Conservation (phyloP, 2,797 vertebrate species). For the Eurystomus glaucurus region DNA sequence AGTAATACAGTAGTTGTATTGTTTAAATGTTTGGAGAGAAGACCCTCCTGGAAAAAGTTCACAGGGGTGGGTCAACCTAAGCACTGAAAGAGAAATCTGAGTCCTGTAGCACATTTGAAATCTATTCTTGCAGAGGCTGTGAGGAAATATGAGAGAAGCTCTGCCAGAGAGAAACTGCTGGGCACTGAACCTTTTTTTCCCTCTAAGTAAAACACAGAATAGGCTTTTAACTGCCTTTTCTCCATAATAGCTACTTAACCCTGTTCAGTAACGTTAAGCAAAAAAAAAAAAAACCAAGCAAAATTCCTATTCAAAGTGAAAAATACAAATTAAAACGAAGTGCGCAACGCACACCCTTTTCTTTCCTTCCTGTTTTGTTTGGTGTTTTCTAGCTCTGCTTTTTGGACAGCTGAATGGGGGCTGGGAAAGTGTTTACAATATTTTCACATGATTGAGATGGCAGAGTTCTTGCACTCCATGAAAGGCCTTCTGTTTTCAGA, state of each 20-base stretch:
- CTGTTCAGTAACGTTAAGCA: not conserved
- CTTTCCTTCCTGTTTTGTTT: constrained; percentile 66
- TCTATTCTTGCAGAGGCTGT: not conserved
- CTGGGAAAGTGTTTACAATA: constrained; percentile 86
- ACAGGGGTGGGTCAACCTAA: not conserved
- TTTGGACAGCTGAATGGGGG: constrained; percentile 78
- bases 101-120: not conserved
- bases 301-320: constrained; percentile 47
- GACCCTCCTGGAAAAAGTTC: not conserved
- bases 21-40: not conserved
- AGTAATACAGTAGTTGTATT: not conserved
- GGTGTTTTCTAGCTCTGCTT: constrained; percentile 74
- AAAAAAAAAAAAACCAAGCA: not conserved
- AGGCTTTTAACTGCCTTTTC: constrained; percentile 23
- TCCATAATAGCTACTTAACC: not conserved
- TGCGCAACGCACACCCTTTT: constrained; percentile 6
- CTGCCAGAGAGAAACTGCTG: not conserved
- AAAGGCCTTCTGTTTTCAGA: constrained; percentile 85
- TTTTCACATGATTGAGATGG: constrained; percentile 85
- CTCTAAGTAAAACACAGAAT: not conserved
- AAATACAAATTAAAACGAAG: constrained; percentile 52
- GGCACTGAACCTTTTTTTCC: not conserved
- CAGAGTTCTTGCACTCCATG: constrained; percentile 78
- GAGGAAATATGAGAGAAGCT: constrained; percentile 44
- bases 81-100: not conserved